Evolutionary conservation across 2,113 vertebrate species (phyloP), one percentile per base, ranked within the genome.

Genomic region (Riparia riparia): DNA sequence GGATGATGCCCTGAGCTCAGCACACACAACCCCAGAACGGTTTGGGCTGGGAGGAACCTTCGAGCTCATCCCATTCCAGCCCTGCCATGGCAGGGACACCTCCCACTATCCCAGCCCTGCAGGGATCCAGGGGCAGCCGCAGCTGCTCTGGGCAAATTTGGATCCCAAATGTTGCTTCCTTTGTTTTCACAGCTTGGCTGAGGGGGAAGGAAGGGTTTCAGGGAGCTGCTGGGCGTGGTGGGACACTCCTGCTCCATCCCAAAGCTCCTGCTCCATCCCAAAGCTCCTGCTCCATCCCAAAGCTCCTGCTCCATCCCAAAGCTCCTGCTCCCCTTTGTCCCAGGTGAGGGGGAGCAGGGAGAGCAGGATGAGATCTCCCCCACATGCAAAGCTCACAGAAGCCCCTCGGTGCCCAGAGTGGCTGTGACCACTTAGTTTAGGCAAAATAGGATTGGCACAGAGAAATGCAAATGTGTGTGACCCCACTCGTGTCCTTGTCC

Each of bases 1-100:
- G 9, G 82, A 17, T 5, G 29, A 17, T 41, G 19, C 4, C 34
- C 7, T 2, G 31, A 66, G 34, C 21, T 58, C 41, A 58, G 61
- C 82, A 70, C 64, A 54, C 39, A 70, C 22, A 78, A 0, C 14
- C 49, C n/a, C n/a, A 22, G n/a, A 16, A 1, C 7, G 37, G 37
- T 1, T 42, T 86, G 71, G 37, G 9, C 12, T 72, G 68, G 51
- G 34, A 72, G 19, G 25, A 44, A 19, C 17, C 7, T 32, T 0
- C 18, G 21, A 65, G 1, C 20, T 0, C 49, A 51, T 2, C 44
- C 8, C 1, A 1, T 45, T 0, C 39, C 22, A 78, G 5, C 22
- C 34, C 26, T 66, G 26, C 51, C 69, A 14, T 14, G 69, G 64
- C 64, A 86, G 73, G 86, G 69, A 53, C 77, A 53, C 53, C 37